A percentile compares a stretch with the other conserved stretches of the same genome.
phyloP scores from a whole-genome alignment of 2,888 invertebrate genomes.

The Dorcus hopei region DNA sequence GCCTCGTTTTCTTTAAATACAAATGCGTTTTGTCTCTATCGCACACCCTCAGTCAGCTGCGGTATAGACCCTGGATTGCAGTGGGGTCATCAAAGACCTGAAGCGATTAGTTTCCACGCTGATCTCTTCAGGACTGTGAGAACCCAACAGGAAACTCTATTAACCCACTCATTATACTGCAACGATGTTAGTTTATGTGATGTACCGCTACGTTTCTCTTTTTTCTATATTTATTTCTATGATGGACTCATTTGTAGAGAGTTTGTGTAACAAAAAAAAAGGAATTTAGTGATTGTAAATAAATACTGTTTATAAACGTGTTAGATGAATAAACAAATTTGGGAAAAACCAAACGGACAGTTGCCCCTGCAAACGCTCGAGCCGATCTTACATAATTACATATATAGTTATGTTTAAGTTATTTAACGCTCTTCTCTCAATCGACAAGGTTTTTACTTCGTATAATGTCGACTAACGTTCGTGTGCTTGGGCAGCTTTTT shows the following conservation, averaged over 20 bases:
- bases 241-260: constrained; percentile 13
- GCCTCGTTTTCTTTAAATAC: too few relatives aligned
- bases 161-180: constrained; percentile 1
- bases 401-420: neutral
- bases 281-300: constrained; percentile 16
- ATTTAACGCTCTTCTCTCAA: too few relatives aligned
- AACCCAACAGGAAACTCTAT: neutral
- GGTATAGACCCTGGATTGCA: too few relatives aligned
- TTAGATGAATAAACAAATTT: constrained; percentile 22
- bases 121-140: too few relatives aligned
- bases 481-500: constrained; percentile 22
- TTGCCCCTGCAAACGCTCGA: constrained; percentile 38
- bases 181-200: constrained; percentile 1
- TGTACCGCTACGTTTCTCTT: constrained; percentile 2
- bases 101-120: too few relatives aligned
- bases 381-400: constrained; percentile 12
- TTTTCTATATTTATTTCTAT: constrained; percentile 16
- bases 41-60: too few relatives aligned
- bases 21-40: too few relatives aligned
- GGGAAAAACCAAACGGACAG: constrained; percentile 12
- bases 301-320: constrained; percentile 21
- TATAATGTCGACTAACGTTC: constrained; percentile 12
- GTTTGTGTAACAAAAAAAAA: constrained; percentile 7
- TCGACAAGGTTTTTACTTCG: too few relatives aligned
- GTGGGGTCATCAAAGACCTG: too few relatives aligned